Base-by-base conservation (phyloP, 1,140 invertebrate genomes). In the Berghia stephanieae region DNA sequence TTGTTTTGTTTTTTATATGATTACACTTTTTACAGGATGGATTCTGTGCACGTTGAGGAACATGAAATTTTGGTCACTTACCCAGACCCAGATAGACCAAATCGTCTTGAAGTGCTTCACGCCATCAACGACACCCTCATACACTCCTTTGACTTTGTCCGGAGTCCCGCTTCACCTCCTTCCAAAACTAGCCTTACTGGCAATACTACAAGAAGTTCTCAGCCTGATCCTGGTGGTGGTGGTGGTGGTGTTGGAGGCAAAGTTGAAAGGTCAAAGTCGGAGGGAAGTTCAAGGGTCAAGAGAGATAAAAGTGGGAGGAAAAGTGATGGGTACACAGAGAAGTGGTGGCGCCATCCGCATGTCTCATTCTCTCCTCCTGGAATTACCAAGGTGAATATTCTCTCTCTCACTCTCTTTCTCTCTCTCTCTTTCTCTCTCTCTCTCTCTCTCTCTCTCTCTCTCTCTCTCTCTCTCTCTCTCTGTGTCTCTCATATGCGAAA, bases 11-110 rank as follows among this genome's bases (percentile, higher is more conserved):
- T n/a, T 13, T 69, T 40, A 6, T 36, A 40, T 69, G 5, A 69
- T 42, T 38, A 2, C n/a, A 16, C 24, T 3, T 69, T n/a, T 24
- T 8, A 10, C 71, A 73, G 71, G 31, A 36, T 81, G 46, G 80
- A 79, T 57, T 57, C 67, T 24, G 24, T 81, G 0, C 44, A 79
- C 31, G 70, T 81, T 31, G 77, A 81, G 38, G 70, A 81, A n/a
- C 67, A 81, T 57, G 77, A 77, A 1, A 49, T 81, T 2, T 40
- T 67, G 24, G 70, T 77, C 18, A 78, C 73, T 13, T 55, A 44
- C 38, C 18, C 68, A 40, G 57, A 78, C 49, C 77, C 77, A 5
- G 49, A 40, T 18, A 42, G 42, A 38, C 80, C 80, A 27, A 81
- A 81, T 60, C n/a, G 4, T 16, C 34, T 81, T 3, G 52, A 81